Conservation (phyloP, 2,888 invertebrate genomes). For the Acanthacorydalis orientalis region DNA sequence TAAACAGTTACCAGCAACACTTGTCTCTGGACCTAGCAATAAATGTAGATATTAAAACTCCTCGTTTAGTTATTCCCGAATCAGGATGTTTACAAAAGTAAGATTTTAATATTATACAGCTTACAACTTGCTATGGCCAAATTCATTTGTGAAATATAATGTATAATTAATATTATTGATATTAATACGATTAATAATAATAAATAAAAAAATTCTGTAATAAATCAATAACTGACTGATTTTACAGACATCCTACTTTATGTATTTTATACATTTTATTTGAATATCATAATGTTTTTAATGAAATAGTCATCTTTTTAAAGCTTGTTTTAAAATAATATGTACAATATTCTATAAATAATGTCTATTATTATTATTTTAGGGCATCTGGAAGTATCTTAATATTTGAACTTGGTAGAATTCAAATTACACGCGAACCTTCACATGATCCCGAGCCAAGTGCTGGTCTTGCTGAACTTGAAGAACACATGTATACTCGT, state of each 20-base stretch:
- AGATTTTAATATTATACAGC: conserved; percentile 12
- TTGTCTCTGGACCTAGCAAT: conserved; percentile 21
- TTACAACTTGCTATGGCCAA: neutral
- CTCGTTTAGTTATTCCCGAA: conserved; percentile 60
- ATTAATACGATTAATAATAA: neutral
- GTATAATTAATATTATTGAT: too few species aligned
- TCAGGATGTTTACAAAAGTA: conserved; percentile 51
- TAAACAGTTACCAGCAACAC: neutral
- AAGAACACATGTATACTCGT: conserved; percentile 63
- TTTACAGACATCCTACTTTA: too few species aligned
- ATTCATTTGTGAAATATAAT: too few species aligned
- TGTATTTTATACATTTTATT: too few species aligned
- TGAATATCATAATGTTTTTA: neutral
- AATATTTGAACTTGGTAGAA: conserved; percentile 53
- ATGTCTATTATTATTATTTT: neutral
- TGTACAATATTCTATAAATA: neutral
- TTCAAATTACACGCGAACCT: conserved; percentile 52
- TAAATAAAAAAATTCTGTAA: too few species aligned
- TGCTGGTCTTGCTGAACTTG: conserved; percentile 66
- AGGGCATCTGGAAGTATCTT: conserved; percentile 38
- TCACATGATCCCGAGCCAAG: conserved; percentile 55
- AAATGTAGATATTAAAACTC: conserved; percentile 59
- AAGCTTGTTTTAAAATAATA: neutral
- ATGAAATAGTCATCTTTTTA: neutral
- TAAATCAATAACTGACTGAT: too few species aligned